These are phyloP conservation scores for Apotomis capreana DNA, from an alignment of 2,888 invertebrate genomes.

Conservation along the genomic window DNA sequence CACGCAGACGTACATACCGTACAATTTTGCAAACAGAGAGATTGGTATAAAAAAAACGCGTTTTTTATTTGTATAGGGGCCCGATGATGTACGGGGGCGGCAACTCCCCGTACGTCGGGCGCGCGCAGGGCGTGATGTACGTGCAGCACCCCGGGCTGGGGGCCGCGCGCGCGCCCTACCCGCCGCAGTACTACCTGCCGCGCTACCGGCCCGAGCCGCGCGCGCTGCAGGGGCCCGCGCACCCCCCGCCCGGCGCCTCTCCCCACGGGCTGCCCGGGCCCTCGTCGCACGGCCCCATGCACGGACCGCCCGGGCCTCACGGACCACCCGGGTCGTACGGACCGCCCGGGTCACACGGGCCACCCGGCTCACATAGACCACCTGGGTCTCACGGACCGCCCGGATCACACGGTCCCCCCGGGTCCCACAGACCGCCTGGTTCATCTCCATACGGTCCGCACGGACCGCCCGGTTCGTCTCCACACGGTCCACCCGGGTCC, in stretches of 20 bases:
- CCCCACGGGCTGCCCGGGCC: slow-evolving; percentile 41
- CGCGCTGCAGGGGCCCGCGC: slow-evolving; percentile 44
- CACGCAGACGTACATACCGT: no score
- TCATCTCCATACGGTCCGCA: slow-evolving; percentile 17
- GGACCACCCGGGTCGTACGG: slow-evolving; percentile 43
- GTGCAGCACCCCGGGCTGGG: slow-evolving; percentile 46
- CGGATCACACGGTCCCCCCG: slow-evolving; percentile 39
- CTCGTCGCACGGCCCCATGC: slow-evolving; percentile 5
- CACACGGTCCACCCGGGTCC: slow-evolving; percentile 8
- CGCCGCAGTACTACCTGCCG: slow-evolving; percentile 65
- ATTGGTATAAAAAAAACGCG: no score
- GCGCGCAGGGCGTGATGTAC: slow-evolving; percentile 52
- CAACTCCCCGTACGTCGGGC: slow-evolving; percentile 60
- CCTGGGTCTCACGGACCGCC: slow-evolving; percentile 39
- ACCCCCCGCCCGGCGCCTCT: slow-evolving; percentile 38
- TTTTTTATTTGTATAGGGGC: slow-evolving; percentile 54
- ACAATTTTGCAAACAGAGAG: neutral
- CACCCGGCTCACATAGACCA: slow-evolving; percentile 13
- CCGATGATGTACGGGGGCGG: slow-evolving; percentile 73
- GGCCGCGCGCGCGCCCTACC: slow-evolving; percentile 53
- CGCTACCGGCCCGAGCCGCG: slow-evolving; percentile 37
- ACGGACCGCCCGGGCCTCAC: slow-evolving; percentile 38
- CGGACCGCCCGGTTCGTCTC: slow-evolving; percentile 37
- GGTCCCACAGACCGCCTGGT: slow-evolving; percentile 13
- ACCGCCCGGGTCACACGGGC: slow-evolving; percentile 40